A percentile compares a stretch with the other conserved stretches of the same genome.
phyloP scores from a whole-genome alignment of 2,113 vertebrate species.

The Balaeniceps rex region DNA sequence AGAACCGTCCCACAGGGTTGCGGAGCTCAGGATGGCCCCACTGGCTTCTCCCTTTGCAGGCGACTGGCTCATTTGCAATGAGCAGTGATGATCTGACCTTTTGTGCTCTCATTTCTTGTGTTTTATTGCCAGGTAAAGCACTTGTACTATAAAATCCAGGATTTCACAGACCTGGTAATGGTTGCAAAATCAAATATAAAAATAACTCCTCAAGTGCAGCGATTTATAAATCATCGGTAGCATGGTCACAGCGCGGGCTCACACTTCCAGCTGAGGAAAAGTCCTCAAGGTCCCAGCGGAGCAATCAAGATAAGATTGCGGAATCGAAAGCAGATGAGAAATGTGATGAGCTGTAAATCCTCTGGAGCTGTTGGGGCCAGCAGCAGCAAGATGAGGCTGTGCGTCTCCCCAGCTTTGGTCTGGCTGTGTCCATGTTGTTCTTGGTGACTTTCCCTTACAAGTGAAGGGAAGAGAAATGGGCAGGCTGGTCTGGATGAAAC shows the following conservation, averaged over 20 bases:
- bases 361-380: background rate
- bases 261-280: background rate
- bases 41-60: background rate
- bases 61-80: rapidly evolving
- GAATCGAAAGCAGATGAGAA: background rate
- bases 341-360: background rate
- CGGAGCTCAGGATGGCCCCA: background rate
- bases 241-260: rapidly evolving
- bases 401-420: background rate
- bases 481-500: background rate
- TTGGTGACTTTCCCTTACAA: background rate
- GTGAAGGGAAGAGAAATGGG: background rate
- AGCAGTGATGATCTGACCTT: background rate
- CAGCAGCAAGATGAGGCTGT: background rate
- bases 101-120: background rate
- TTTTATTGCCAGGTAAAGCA: background rate
- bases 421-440: background rate
- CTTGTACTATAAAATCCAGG: background rate
- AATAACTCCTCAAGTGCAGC: background rate
- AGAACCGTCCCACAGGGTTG: background rate
- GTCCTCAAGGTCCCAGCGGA: background rate
- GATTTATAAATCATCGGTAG: background rate
- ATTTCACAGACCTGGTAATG: background rate
- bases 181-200: background rate
- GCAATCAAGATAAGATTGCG: background rate